These are phyloP conservation scores for Osmerus eperlanus DNA, from an alignment of 2,113 vertebrate species.

Conservation along the genomic window DNA sequence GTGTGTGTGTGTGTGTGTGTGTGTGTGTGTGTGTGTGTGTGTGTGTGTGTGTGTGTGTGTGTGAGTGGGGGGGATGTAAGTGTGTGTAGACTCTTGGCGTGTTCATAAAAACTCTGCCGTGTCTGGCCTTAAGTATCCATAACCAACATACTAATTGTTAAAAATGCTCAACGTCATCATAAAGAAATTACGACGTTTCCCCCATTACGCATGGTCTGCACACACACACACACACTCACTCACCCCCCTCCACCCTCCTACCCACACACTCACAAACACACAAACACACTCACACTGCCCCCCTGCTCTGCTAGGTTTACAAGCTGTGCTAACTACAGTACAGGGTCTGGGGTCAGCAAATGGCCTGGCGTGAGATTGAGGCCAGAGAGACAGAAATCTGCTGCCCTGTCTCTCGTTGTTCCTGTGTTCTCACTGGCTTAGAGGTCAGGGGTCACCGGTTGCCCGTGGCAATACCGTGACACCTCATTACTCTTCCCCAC, in stretches of 20 bases:
- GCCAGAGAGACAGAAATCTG: slow-evolving; percentile 40
- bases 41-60: no score
- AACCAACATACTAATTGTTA: no score
- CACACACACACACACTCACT: neutral
- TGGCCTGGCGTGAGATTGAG: slow-evolving; percentile 42
- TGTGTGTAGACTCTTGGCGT: no score
- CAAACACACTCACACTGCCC: slow-evolving; percentile 22
- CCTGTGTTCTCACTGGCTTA: slow-evolving; percentile 42
- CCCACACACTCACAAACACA: slow-evolving; percentile 30
- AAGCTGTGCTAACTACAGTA: neutral
- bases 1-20: no score
- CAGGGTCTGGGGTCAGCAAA: neutral
- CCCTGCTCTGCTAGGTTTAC: slow-evolving; percentile 18
- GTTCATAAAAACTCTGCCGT: no score
- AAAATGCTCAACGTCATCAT: no score
- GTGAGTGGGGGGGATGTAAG: no score
- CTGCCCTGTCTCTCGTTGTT: slow-evolving; percentile 34
- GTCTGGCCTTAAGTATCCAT: no score
- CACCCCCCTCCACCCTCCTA: slow-evolving; percentile 22
- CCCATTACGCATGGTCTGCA: neutral
- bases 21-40: no score
- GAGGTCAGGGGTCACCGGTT: slow-evolving; percentile 51
- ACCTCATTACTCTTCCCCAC: slow-evolving; percentile 58
- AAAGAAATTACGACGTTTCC: no score
- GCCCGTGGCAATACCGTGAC: slow-evolving; percentile 44